A percentile compares a stretch with the other conserved stretches of the same genome.
These are phyloP conservation scores for Apomyelois bistriatella DNA, from an alignment of 2,888 invertebrate genomes.

Conservation along the genomic window DNA sequence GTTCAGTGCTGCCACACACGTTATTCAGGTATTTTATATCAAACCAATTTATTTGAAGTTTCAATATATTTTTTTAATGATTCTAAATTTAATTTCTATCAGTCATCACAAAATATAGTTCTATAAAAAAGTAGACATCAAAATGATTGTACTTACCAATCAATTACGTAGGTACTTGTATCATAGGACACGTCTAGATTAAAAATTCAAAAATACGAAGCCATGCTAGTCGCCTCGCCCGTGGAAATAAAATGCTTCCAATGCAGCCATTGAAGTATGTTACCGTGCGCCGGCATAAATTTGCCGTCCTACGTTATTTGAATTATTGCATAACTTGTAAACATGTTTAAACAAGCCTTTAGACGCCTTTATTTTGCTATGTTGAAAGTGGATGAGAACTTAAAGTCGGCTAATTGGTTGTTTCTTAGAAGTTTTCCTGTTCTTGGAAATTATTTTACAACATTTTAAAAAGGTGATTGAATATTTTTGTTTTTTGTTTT, in stretches of 20 bases:
- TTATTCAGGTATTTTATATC: too few relatives aligned
- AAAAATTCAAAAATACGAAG: slow-evolving; percentile 12
- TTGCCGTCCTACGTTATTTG: slow-evolving; percentile 69
- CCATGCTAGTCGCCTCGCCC: slow-evolving; percentile 49
- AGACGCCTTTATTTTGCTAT: slow-evolving; percentile 53
- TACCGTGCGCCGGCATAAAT: slow-evolving; percentile 73
- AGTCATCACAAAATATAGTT: not conserved
- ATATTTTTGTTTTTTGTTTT: not conserved
- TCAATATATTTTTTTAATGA: too few relatives aligned
- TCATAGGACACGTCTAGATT: not conserved
- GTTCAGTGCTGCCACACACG: too few relatives aligned
- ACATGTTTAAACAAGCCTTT: slow-evolving; percentile 62
- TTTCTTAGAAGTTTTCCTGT: not conserved
- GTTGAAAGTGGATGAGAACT: slow-evolving; percentile 19
- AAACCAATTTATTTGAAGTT: too few relatives aligned
- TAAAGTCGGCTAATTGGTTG: slow-evolving; percentile 6
- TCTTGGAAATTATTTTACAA: not conserved
- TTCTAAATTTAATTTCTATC: too few relatives aligned
- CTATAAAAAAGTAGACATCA: not conserved
- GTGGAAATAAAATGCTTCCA: slow-evolving; percentile 75
- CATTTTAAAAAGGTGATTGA: not conserved
- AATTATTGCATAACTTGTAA: slow-evolving; percentile 78
- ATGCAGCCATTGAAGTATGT: slow-evolving; percentile 75
- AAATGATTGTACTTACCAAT: not conserved
- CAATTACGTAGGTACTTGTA: not conserved